Evolutionary conservation across 2,888 invertebrate genomes (phyloP).

Genomic region (Mimas tiliae): DNA sequence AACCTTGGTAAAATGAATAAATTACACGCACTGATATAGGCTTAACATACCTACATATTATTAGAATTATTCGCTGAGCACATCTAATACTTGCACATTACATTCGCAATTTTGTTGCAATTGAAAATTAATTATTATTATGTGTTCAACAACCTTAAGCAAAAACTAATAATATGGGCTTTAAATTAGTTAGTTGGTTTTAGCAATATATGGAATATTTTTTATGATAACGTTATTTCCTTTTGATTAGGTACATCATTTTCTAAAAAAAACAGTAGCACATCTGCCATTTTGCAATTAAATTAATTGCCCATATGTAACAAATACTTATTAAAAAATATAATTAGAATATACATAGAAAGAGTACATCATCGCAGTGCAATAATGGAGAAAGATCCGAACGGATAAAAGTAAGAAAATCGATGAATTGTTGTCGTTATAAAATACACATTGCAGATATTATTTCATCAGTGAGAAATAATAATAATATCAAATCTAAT

Average conservation of each 20-base stretch:
- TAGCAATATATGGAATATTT: no score
- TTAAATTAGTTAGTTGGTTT: no score
- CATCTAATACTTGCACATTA: constrained; percentile 8
- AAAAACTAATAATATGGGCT: no score
- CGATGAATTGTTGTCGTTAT: background rate
- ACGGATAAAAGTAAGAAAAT: background rate
- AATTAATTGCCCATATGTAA: background rate
- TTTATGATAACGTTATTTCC: background rate
- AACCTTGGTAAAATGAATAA: no score
- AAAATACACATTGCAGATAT: background rate
- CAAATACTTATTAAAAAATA: background rate
- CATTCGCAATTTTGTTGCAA: background rate
- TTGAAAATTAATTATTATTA: background rate
- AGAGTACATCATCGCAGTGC: background rate
- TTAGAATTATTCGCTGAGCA: constrained; percentile 4
- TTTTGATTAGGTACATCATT: no score
- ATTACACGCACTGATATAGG: no score
- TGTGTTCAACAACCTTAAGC: background rate
- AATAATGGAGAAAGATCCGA: background rate
- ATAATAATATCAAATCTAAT: background rate
- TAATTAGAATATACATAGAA: background rate
- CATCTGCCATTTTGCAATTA: background rate
- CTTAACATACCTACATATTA: background rate
- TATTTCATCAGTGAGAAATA: background rate
- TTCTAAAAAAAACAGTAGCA: no score